These are phyloP conservation scores for Oreochromis niloticus DNA, from an alignment of 2,113 vertebrate genomes.

Conservation along the genomic window DNA sequence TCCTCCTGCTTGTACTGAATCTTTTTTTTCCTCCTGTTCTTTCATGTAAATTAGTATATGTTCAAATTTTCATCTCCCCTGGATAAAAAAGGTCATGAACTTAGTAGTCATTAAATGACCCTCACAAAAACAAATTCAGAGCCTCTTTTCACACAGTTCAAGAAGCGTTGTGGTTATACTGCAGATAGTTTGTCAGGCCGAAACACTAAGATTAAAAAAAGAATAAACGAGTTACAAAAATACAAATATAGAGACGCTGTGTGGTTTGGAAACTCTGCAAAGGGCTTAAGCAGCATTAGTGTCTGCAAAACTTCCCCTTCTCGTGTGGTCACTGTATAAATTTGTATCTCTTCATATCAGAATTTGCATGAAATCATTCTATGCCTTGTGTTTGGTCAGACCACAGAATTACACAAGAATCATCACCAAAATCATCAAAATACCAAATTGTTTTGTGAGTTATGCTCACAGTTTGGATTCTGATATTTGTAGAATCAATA, in stretches of 20 bases:
- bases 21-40: neutral
- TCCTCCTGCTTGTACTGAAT: neutral
- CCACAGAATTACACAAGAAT: neutral
- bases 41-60: neutral
- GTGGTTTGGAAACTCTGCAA: neutral
- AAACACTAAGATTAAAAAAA: neutral
- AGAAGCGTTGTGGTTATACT: neutral
- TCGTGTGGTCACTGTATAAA: neutral
- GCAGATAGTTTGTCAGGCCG: fast-evolving
- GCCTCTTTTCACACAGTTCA: neutral
- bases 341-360: neutral
- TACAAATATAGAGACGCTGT: fast-evolving
- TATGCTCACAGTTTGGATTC: neutral
- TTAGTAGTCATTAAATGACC: neutral
- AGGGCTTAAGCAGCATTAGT: neutral
- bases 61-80: fast-evolving
- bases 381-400: neutral
- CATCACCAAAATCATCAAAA: fast-evolving
- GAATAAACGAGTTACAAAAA: neutral
- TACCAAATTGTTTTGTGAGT: neutral
- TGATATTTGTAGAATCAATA: neutral
- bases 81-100: neutral
- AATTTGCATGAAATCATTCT: neutral
- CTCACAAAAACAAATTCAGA: neutral
- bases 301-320: neutral